Conservation (phyloP, 2,888 invertebrate species). For the Gymnocheta viridis region DNA sequence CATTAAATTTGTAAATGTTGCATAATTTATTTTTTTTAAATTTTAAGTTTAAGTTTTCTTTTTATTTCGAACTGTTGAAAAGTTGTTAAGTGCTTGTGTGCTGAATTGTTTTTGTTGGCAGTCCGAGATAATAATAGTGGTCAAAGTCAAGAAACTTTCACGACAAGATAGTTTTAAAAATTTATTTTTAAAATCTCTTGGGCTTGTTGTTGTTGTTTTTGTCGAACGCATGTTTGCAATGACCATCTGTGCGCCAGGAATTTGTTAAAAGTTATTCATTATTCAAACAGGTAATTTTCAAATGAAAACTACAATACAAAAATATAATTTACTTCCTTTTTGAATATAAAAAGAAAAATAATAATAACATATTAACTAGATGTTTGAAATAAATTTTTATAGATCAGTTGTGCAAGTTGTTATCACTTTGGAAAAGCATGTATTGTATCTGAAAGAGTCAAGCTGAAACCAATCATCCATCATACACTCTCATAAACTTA, state of each 20-base stretch:
- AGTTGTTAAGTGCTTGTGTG: conserved; percentile 1
- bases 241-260: conserved; percentile 5
- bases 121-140: conserved; percentile 33
- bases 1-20: conserved; percentile 47
- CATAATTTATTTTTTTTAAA: conserved; percentile 23
- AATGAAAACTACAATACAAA: background rate
- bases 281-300: background rate
- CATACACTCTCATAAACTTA: too few species aligned
- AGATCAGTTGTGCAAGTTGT: too few species aligned
- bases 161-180: conserved; percentile 32
- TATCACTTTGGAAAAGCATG: too few species aligned
- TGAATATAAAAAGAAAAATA: background rate
- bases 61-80: conserved; percentile 24
- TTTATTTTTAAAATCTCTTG: background rate
- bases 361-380: background rate
- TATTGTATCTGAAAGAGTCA: too few species aligned
- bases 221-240: conserved; percentile 14
- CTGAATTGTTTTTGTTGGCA: background rate
- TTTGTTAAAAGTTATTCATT: background rate
- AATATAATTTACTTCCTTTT: background rate
- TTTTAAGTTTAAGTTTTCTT: too few species aligned
- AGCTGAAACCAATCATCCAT: too few species aligned
- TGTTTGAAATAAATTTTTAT: background rate
- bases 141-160: conserved; percentile 51
- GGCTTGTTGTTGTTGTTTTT: background rate